phyloP scores from a whole-genome alignment of 2,888 invertebrate species.

The Bellardia bayeri region DNA sequence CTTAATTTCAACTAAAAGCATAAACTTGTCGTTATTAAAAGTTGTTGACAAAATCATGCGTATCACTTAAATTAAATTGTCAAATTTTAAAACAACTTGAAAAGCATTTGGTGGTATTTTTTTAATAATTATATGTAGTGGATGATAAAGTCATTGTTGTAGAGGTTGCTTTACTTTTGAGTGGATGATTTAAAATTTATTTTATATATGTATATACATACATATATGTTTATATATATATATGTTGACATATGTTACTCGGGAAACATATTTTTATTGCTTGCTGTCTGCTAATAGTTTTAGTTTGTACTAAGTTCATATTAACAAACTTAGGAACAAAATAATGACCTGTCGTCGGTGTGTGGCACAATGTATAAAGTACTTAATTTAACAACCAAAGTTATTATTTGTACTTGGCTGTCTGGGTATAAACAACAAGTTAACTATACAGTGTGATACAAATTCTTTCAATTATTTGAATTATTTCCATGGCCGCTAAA shows the following conservation, averaged over 20 bases:
- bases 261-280: not conserved
- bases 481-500: too few relatives aligned
- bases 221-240: not conserved
- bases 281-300: not conserved
- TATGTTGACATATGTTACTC: too few relatives aligned
- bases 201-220: constrained; percentile 26
- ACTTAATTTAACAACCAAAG: not conserved
- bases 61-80: constrained; percentile 3
- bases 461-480: too few relatives aligned
- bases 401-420: constrained; percentile 15
- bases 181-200: not conserved
- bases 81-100: not conserved
- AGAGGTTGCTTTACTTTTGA: not conserved
- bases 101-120: constrained; percentile 7
- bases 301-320: not conserved
- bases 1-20: not conserved
- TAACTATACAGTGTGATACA: too few relatives aligned
- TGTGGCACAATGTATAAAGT: constrained; percentile 8
- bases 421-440: too few relatives aligned
- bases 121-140: not conserved
- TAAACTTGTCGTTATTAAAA: not conserved
- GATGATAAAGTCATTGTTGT: constrained; percentile 1
- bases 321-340: constrained; percentile 4
- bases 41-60: not conserved
- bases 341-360: constrained; percentile 10